Conservation (phyloP, 1,140 invertebrate species). For the Ips nitidus region DNA sequence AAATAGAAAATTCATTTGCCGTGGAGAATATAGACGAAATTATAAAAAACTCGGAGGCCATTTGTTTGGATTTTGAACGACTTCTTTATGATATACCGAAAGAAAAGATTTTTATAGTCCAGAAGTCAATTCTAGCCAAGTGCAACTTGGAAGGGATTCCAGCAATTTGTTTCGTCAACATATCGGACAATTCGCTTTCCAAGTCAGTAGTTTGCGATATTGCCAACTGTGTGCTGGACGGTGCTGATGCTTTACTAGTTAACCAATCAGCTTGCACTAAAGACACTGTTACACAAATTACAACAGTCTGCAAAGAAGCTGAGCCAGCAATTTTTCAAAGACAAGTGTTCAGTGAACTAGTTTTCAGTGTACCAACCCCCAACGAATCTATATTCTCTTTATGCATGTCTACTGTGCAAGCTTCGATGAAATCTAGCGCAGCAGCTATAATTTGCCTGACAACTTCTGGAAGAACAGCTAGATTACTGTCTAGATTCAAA, state of each 20-base stretch:
- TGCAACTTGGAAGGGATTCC: constrained; percentile 59
- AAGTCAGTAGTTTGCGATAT: constrained; percentile 71
- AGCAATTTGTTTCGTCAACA: constrained; percentile 28
- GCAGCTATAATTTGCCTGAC: constrained; percentile 84
- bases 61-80: constrained; percentile 76
- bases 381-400: constrained; percentile 62
- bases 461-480: constrained; percentile 76
- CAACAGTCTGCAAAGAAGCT: constrained; percentile 61
- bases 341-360: constrained; percentile 72
- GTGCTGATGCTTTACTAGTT: constrained; percentile 72
- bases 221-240: constrained; percentile 73
- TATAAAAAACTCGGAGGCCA: constrained; percentile 67
- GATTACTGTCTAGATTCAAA: constrained; percentile 75
- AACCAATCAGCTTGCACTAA: constrained; percentile 45
- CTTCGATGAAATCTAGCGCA: constrained; percentile 76
- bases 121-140: constrained; percentile 80
- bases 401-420: constrained; percentile 80
- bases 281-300: constrained; percentile 27
- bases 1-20: constrained; percentile 77
- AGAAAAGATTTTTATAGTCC: constrained; percentile 83
- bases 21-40: constrained; percentile 75
- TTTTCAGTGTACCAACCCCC: constrained; percentile 47
- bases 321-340: constrained; percentile 81
- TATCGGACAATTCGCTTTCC: constrained; percentile 47
- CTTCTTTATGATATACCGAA: constrained; percentile 76